Evolutionary conservation across 2,113 vertebrate species (phyloP), one percentile per base, ranked within the genome.

Genomic region (Apteryx owenii): DNA sequence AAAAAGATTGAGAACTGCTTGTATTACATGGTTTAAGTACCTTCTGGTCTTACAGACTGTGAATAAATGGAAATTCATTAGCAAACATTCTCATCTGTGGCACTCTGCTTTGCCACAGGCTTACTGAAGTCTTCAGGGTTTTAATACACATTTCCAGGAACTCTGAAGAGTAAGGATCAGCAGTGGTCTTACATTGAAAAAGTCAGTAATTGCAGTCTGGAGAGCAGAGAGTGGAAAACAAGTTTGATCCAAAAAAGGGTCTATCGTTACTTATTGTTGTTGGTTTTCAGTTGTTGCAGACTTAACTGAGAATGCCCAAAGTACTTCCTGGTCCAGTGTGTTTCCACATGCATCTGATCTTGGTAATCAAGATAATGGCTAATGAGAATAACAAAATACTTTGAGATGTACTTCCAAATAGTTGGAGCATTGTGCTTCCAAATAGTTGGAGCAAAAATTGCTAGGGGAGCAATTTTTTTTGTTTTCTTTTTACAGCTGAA

Each of bases 121-220:
- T 93, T 93, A 75, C 16, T 44, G 48, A 64, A 79, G 16, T 46
- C 61, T 64, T 78, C 40, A n/a, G 17, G 48, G 56, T 69, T 17
- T 72, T 53, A 65, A 82, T 44, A 12, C n/a, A 7, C 5, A 3
- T 81, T 93, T 89, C 78, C 60, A 94, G 54, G 88, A 95, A 82
- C 42, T 33, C 33, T 91, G 84, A 90, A 95, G 93, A 95, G 81
- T 73, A 92, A 80, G 61, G 54, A 71, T 93, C 69, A 51, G 69
- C 23, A 42, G 31, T 90, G 56, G 17, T 75, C 65, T 86, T 64
- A 4, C 0, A 1, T 29, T 72, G 71, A 26, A 86, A 40, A 81
- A 50, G 40, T 83, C 72, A 85, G 80, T 61, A 80, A 17, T 89
- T 86, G 54, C 1, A 54, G 25, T n/a, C 48, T 82, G 79, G 64